Conservation (phyloP, 1,140 invertebrate genomes). For the Bombus terrestris region DNA sequence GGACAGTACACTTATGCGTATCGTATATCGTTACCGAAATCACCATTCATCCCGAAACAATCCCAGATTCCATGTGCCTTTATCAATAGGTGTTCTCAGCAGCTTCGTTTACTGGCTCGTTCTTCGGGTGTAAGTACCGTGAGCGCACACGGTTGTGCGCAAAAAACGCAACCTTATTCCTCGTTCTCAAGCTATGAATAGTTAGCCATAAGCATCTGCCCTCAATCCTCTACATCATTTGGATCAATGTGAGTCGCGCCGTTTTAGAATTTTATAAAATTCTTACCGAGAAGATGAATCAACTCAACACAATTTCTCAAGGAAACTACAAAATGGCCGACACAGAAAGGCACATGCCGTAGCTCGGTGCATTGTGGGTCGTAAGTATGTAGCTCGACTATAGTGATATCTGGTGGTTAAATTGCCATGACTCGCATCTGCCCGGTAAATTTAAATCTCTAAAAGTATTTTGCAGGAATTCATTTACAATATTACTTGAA, state of each 20-base stretch:
- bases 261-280: constrained; percentile 70
- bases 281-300: constrained; percentile 81
- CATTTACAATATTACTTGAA: background rate
- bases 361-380: constrained; percentile 84
- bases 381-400: constrained; percentile 55
- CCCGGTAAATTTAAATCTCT: constrained; percentile 48
- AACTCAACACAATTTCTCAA: constrained; percentile 86
- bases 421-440: background rate
- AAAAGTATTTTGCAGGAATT: background rate
- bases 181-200: constrained; percentile 53
- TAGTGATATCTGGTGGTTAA: constrained; percentile 28
- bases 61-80: constrained; percentile 83
- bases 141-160: constrained; percentile 64
- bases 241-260: constrained; percentile 63
- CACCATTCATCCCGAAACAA: constrained; percentile 74
- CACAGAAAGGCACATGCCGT: constrained; percentile 86
- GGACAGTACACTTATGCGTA: constrained; percentile 66
- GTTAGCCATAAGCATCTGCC: constrained; percentile 48
- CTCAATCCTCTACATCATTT: constrained; percentile 57
- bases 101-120: constrained; percentile 72
- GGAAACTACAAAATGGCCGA: constrained; percentile 88
- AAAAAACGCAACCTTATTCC: constrained; percentile 63
- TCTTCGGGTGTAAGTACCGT: constrained; percentile 65
- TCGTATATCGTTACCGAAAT: constrained; percentile 72
- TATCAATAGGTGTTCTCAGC: constrained; percentile 63